Percentiles rank a stretch among this genome's conserved stretches.
phyloP scores from a whole-genome alignment of 1,140 invertebrate genomes.

The Geopemphigus sp. region DNA sequence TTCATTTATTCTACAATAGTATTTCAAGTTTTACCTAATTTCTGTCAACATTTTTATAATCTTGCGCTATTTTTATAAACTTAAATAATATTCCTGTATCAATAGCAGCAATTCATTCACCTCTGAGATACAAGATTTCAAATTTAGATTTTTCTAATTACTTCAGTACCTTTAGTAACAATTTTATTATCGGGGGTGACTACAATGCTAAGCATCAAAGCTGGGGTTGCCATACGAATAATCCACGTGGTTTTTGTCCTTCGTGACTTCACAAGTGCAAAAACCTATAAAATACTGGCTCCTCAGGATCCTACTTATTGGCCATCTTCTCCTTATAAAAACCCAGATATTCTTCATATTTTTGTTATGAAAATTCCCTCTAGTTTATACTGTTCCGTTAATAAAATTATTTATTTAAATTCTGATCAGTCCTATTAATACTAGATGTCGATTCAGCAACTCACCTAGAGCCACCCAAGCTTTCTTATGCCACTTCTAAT shows the following conservation, averaged over 20 bases:
- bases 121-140: not conserved
- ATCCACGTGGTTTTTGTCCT: not conserved
- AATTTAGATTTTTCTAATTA: not conserved
- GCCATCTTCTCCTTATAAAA: not conserved
- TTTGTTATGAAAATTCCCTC: constrained; percentile 1
- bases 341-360: constrained; percentile 25
- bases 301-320: constrained; percentile 34
- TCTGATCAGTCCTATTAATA: not conserved
- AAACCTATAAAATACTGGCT: not conserved
- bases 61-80: not conserved
- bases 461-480: not conserved
- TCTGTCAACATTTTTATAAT: not conserved
- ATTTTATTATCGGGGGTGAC: not conserved
- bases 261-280: not conserved
- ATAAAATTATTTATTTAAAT: not conserved
- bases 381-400: not conserved
- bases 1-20: not conserved
- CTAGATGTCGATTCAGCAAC: not conserved
- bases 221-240: constrained; percentile 8
- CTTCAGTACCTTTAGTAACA: not conserved
- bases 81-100: not conserved
- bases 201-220: not conserved
- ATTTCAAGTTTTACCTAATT: not conserved
- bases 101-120: not conserved
- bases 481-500: not conserved